Evolutionary conservation across 1,140 invertebrate genomes (phyloP).

Genomic region (Euura saliciscinereae): DNA sequence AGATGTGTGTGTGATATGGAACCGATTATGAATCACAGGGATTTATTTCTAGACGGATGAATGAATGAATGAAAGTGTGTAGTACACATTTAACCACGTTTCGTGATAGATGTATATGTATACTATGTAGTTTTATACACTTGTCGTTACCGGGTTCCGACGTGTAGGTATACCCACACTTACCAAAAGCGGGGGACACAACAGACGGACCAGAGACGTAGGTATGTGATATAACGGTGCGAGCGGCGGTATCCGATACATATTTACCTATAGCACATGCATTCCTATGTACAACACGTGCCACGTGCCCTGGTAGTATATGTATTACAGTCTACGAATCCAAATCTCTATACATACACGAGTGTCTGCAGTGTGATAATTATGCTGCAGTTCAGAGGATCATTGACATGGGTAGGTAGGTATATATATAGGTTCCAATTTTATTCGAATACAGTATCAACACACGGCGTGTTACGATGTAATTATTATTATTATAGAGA

Average conservation of each 20-base stretch:
- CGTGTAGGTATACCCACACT: background rate
- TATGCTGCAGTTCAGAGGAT: too few species aligned
- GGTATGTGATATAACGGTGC: background rate
- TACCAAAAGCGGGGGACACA: background rate
- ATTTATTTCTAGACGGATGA: slow-evolving; percentile 54
- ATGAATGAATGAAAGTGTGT: slow-evolving; percentile 49
- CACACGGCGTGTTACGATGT: too few species aligned
- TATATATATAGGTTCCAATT: background rate
- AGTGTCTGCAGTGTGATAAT: background rate
- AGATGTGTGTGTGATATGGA: too few species aligned
- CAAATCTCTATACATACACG: background rate
- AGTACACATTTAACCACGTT: slow-evolving; percentile 45
- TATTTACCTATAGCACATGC: too few species aligned
- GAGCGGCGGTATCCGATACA: background rate
- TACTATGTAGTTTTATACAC: background rate
- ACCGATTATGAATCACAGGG: slow-evolving; percentile 48
- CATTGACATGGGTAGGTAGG: too few species aligned
- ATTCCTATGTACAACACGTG: too few species aligned
- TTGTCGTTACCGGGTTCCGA: background rate
- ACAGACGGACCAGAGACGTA: background rate
- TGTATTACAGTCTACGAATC: too few species aligned
- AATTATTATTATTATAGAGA: too few species aligned
- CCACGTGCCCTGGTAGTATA: too few species aligned
- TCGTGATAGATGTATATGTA: background rate
- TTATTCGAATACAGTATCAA: too few species aligned